Evolutionary conservation across 2,888 invertebrate genomes (phyloP).

Genomic region (Cenopis cana): DNA sequence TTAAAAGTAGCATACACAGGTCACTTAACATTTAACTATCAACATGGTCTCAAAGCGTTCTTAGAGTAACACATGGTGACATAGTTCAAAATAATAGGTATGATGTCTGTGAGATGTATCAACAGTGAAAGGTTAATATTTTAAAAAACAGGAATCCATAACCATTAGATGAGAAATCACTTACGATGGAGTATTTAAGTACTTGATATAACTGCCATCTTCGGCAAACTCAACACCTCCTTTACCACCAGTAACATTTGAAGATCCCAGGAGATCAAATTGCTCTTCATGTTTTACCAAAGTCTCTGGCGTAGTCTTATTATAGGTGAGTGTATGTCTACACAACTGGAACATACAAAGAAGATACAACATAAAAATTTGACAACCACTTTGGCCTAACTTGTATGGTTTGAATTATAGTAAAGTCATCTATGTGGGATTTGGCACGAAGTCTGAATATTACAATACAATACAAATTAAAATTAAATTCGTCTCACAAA

Average conservation of each 20-base stretch:
- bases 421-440: too few species aligned
- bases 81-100: too few species aligned
- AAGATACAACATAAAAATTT: not conserved
- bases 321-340: slow-evolving; percentile 55
- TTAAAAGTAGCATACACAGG: not conserved
- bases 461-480: too few species aligned
- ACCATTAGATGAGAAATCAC: slow-evolving; percentile 49
- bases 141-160: not conserved
- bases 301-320: not conserved
- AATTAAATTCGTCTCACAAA: not conserved
- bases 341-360: slow-evolving; percentile 65
- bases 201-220: slow-evolving; percentile 66
- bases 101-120: too few species aligned
- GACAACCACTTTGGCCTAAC: too few species aligned
- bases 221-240: slow-evolving; percentile 54
- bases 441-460: too few species aligned
- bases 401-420: too few species aligned
- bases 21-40: too few species aligned
- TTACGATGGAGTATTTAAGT: slow-evolving; percentile 72
- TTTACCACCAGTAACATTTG: slow-evolving; percentile 53
- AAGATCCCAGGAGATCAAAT: slow-evolving; percentile 64
- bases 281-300: slow-evolving; percentile 52
- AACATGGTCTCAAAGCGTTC: too few species aligned
- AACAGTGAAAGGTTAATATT: too few species aligned
- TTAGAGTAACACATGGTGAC: too few species aligned